phyloP scores from a whole-genome alignment of 2,888 invertebrate species.

The Ochropleura leucogaster region DNA sequence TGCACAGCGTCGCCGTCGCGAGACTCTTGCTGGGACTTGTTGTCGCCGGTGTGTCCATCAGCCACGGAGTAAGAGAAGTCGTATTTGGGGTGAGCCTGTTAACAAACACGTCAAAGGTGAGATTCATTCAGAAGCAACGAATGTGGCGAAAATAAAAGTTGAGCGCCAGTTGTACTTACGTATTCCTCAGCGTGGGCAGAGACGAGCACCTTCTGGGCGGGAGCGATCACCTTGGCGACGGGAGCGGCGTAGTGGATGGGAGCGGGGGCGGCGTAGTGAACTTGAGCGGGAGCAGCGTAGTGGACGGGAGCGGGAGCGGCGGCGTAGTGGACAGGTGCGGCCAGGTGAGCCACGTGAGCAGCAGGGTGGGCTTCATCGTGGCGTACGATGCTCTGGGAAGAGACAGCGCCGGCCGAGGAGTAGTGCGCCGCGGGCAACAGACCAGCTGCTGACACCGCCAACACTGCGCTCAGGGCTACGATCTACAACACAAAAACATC shows the following conservation, averaged over 20 bases:
- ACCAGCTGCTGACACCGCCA: constrained; percentile 84
- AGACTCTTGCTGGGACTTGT: constrained; percentile 91
- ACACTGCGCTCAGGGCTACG: constrained; percentile 79
- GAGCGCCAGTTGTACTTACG: constrained; percentile 69
- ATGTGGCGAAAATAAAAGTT: background rate
- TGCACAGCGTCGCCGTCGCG: constrained; percentile 92
- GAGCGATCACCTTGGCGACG: constrained; percentile 71
- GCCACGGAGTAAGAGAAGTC: constrained; percentile 90
- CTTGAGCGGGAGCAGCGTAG: constrained; percentile 67
- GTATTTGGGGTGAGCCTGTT: constrained; percentile 90
- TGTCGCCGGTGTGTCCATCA: constrained; percentile 91
- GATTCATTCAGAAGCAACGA: background rate
- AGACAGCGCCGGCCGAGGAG: constrained; percentile 82
- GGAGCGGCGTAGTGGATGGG: constrained; percentile 74
- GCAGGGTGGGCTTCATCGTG: constrained; percentile 76
- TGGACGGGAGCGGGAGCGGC: constrained; percentile 67
- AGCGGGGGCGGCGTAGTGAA: constrained; percentile 67
- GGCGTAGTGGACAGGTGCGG: constrained; percentile 67
- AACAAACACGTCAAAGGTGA: constrained; percentile 26
- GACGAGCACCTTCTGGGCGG: constrained; percentile 69
- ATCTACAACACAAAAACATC: constrained; percentile 73
- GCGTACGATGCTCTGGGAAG: constrained; percentile 80
- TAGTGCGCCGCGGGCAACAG: constrained; percentile 83
- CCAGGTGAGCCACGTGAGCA: constrained; percentile 65
- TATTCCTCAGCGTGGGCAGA: constrained; percentile 78